Base-by-base conservation (phyloP, 35 echinoderm and acorn worm genomes). In the Ophioderma brevispina region DNA sequence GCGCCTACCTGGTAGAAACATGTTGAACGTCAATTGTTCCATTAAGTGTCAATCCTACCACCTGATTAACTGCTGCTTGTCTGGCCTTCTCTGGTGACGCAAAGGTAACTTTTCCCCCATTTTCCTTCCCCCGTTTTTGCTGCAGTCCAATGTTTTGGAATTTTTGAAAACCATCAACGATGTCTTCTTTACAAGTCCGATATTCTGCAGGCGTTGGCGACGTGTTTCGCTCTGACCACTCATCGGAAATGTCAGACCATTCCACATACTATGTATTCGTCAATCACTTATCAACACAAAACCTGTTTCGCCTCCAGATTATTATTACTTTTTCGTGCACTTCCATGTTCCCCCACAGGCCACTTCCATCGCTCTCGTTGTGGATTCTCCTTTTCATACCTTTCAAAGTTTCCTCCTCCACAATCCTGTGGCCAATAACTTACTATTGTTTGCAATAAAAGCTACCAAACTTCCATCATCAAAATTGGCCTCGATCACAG, bases 91-190 rank as follows among this genome's bases (percentile, higher is more conserved):
- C 14, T 0, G 87, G 78, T 1, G 87, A 89, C 18, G 35, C 79
- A 80, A 89, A 81, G 21, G 78, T 89, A 31, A 81, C 35, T 38
- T 80, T 79, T 37, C 87, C 87, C 87, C n/a, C 87, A 89, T 37
- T 81, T 75, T 39, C 86, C 64, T 19, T 40, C 35, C 39, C n/a
- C n/a, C n/a, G n/a, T n/a, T n/a, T 78, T 87, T 42, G 86, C 64
- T 37, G 38, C 43, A n/a, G 78, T 31, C n/a, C 38, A 43, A 36
- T 89, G 87, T 10, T 21, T 35, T 21, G 77, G 78, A n/a, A 75
- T 80, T 81, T 37, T 56, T 56, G 78, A 80, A 55, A 13, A 81
- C n/a, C 70, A 34, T 89, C 78, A 59, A 64, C 36, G 30, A 89
- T 89, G n/a, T 89, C 36, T 0, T 85, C 17, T 33, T 33, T 31